Conservation (phyloP, 2,113 vertebrate species). For the Myiagra hebetior region DNA sequence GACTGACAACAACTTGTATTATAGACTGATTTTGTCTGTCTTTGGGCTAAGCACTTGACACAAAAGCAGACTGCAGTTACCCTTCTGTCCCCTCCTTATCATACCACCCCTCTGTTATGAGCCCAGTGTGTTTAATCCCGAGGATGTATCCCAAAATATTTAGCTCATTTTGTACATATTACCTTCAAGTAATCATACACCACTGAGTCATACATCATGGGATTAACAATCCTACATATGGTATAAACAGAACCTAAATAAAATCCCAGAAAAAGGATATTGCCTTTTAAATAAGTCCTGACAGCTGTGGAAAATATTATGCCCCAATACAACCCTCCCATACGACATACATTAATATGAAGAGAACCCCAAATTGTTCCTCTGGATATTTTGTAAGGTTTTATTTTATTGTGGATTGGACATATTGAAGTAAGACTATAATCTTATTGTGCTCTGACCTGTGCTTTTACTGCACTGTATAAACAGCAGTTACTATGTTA, state of each 20-base stretch:
- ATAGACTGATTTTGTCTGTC: not conserved
- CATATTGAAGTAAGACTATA: conserved; percentile 78
- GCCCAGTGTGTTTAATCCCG: not conserved
- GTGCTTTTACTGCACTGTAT: conserved; percentile 72
- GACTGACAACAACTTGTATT: not conserved
- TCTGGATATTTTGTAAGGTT: conserved; percentile 67
- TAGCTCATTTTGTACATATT: conserved; percentile 54
- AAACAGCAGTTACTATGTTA: conserved; percentile 74
- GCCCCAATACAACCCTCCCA: conserved; percentile 67
- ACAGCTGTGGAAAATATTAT: conserved; percentile 80
- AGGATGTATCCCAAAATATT: conserved; percentile 31
- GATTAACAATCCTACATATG: conserved; percentile 72
- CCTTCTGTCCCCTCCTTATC: not conserved
- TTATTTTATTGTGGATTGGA: conserved; percentile 73
- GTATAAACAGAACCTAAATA: conserved; percentile 77
- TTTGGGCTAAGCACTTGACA: not conserved
- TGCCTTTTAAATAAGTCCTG: conserved; percentile 80
- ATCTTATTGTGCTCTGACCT: conserved; percentile 77
- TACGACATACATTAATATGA: conserved; percentile 65
- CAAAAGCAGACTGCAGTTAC: not conserved
- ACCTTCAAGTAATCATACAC: conserved; percentile 70
- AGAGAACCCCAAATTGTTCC: conserved; percentile 62
- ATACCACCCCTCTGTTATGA: not conserved
- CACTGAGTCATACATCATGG: conserved; percentile 69
- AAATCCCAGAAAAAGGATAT: conserved; percentile 74